A percentile compares a stretch with the other conserved stretches of the same genome.
These are phyloP conservation scores for Cryptosula pallasiana DNA, from an alignment of 2,888 invertebrate genomes.

Conservation along the genomic window DNA sequence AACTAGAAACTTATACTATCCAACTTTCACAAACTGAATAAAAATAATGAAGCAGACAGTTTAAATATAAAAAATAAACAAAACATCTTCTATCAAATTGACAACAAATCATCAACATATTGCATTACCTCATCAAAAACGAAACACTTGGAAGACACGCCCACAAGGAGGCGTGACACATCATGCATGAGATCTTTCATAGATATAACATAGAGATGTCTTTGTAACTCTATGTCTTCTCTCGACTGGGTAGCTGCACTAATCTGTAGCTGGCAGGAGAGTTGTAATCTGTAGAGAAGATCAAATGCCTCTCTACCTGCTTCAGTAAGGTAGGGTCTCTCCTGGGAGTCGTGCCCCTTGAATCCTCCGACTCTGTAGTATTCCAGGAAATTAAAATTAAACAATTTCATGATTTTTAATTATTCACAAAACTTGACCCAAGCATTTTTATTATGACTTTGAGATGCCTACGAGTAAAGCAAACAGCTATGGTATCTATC, in stretches of 20 bases:
- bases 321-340: slow-evolving; percentile 42
- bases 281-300: slow-evolving; percentile 33
- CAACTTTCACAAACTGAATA: too few species aligned
- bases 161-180: slow-evolving; percentile 40
- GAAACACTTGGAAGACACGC: slow-evolving; percentile 41
- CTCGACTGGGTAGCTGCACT: slow-evolving; percentile 30
- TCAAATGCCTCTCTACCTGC: slow-evolving; percentile 41
- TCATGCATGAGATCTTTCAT: slow-evolving; percentile 30
- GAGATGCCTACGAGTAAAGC: too few species aligned
- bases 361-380: background rate
- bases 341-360: slow-evolving; percentile 23
- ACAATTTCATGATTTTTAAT: too few species aligned
- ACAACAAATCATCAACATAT: too few species aligned
- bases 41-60: too few species aligned
- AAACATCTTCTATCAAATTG: too few species aligned
- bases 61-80: too few species aligned
- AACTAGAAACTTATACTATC: too few species aligned
- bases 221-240: background rate
- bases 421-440: too few species aligned
- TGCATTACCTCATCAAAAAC: slow-evolving; percentile 36
- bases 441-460: too few species aligned
- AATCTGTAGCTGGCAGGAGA: slow-evolving; percentile 32
- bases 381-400: background rate
- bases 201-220: slow-evolving; percentile 9
- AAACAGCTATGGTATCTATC: too few species aligned